These are phyloP conservation scores for Argyrosomus regius DNA, from an alignment of 2,797 vertebrate species.

Conservation along the genomic window DNA sequence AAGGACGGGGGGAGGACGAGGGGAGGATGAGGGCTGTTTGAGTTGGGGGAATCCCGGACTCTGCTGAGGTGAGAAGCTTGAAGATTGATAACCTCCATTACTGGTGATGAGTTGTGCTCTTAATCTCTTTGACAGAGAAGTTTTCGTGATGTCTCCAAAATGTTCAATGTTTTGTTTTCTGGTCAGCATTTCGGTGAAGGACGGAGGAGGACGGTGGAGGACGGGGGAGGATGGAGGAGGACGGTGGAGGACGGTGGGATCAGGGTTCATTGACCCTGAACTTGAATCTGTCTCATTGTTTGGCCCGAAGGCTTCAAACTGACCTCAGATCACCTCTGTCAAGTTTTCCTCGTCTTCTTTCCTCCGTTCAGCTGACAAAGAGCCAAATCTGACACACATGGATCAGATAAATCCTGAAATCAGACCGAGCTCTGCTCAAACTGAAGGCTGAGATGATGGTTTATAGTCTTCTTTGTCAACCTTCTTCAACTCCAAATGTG, in stretches of 20 bases:
- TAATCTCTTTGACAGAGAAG: conserved; percentile 29
- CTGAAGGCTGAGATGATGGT: neutral
- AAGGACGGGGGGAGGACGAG: neutral
- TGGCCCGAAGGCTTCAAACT: neutral
- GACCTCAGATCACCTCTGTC: conserved; percentile 7
- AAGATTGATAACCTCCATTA: conserved; percentile 24
- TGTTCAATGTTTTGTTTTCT: neutral
- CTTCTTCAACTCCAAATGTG: neutral
- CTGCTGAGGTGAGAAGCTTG: neutral
- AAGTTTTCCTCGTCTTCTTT: neutral
- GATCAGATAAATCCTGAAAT: conserved; percentile 1
- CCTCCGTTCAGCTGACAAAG: neutral
- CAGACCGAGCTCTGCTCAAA: neutral
- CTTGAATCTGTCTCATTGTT: neutral
- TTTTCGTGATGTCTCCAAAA: neutral
- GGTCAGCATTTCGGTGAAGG: neutral
- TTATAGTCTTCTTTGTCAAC: neutral
- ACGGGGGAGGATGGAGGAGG: neutral
- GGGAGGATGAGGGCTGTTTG: neutral
- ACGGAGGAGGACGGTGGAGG: no score
- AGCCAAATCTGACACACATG: neutral
- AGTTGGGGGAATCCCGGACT: conserved; percentile 23
- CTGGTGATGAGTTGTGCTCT: conserved; percentile 20
- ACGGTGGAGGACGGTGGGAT: no score
- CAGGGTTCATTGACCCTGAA: neutral